These are phyloP conservation scores for Pachymerium ferrugineum DNA, from an alignment of 2,888 invertebrate species.

Conservation along the genomic window DNA sequence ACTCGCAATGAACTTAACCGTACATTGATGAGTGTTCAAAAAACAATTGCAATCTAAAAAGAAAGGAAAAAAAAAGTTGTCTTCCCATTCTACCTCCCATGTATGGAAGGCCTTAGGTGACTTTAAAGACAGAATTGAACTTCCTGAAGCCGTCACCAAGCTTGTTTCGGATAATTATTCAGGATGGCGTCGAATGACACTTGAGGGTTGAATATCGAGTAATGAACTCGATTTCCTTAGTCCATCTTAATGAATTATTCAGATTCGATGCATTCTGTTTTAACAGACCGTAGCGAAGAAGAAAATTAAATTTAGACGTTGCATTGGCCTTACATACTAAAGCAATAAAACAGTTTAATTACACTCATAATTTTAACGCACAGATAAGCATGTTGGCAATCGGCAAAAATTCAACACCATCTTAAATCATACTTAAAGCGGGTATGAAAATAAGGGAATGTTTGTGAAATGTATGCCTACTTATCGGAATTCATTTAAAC, in stretches of 20 bases:
- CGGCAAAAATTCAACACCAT: not conserved
- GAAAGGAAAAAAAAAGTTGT: not conserved
- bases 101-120: not conserved
- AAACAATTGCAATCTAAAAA: not conserved
- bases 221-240: too few species aligned
- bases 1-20: not conserved
- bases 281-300: too few species aligned
- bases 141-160: not conserved
- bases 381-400: not conserved
- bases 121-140: not conserved
- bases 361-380: not conserved
- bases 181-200: too few species aligned
- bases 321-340: too few species aligned
- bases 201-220: too few species aligned
- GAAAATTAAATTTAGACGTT: too few species aligned
- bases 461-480: too few species aligned
- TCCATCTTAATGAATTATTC: too few species aligned
- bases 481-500: too few species aligned
- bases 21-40: slow-evolving; percentile 6
- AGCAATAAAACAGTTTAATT: slow-evolving; percentile 13
- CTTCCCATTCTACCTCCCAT: not conserved
- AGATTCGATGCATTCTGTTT: too few species aligned
- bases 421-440: not conserved
- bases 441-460: too few species aligned
- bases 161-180: not conserved